Conservation (phyloP, 2,797 vertebrate species). For the Staurois parvus region DNA sequence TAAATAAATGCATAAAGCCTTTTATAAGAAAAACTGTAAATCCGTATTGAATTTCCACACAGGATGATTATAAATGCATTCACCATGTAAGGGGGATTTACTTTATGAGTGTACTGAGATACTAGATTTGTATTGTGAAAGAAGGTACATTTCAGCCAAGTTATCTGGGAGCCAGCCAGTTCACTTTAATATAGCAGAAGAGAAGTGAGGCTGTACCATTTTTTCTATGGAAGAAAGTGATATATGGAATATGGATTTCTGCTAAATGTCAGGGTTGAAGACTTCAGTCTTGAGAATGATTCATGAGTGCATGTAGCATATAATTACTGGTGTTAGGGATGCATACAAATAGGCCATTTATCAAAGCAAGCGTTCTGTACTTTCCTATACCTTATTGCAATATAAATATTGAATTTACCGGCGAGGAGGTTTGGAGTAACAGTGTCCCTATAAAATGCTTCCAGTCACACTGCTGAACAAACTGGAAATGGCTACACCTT, state of each 20-base stretch:
- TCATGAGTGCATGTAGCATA: neutral
- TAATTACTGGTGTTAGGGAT: neutral
- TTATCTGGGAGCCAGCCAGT: neutral
- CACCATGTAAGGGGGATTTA: neutral
- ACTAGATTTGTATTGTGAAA: neutral
- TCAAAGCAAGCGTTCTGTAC: too few species aligned
- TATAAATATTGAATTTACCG: too few species aligned
- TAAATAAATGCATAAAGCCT: neutral
- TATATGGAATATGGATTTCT: neutral
- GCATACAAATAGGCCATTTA: neutral
- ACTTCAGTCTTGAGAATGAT: neutral
- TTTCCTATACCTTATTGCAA: too few species aligned
- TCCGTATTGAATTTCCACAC: neutral
- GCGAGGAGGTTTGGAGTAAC: too few species aligned
- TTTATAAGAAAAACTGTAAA: neutral
- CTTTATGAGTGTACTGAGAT: neutral
- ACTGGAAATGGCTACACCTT: too few species aligned
- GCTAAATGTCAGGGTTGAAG: slow-evolving; percentile 9
- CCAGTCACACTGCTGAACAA: too few species aligned
- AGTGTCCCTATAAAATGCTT: too few species aligned
- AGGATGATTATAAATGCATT: neutral
- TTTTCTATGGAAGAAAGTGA: neutral
- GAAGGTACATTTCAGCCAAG: slow-evolving; percentile 4
- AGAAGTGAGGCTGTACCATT: neutral
- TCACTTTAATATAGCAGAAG: neutral